Percentiles rank a stretch among this genome's conserved stretches.
Conservation (phyloP, 2,888 invertebrate species). For the Heliconius hortense region DNA sequence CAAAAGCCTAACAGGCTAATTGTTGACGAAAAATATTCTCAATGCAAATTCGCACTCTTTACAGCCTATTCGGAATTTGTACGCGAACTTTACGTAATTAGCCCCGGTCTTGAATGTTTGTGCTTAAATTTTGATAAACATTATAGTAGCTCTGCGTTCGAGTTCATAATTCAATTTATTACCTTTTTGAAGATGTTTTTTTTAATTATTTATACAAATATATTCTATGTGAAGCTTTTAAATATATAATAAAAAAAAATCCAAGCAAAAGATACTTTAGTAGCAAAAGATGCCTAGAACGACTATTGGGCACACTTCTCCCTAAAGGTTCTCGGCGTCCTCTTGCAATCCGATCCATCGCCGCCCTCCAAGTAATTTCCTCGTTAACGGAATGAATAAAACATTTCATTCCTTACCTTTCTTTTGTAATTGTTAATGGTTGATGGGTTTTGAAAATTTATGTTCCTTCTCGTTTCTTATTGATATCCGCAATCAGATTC, state of each 20-base stretch:
- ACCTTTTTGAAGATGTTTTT: neutral
- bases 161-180: slow-evolving; percentile 7
- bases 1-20: slow-evolving; percentile 77
- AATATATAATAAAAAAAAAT: slow-evolving; percentile 12
- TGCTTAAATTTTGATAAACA: slow-evolving; percentile 43
- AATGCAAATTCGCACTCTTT: slow-evolving; percentile 80
- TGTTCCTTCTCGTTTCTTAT: slow-evolving; percentile 64
- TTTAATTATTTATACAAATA: neutral
- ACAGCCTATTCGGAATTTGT: slow-evolving; percentile 79
- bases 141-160: slow-evolving; percentile 42
- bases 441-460: slow-evolving; percentile 78
- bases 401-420: slow-evolving; percentile 81
- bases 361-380: slow-evolving; percentile 79
- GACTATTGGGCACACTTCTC: slow-evolving; percentile 75
- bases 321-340: slow-evolving; percentile 71
- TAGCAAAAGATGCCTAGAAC: slow-evolving; percentile 69
- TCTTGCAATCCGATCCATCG: slow-evolving; percentile 76
- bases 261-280: slow-evolving; percentile 56
- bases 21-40: slow-evolving; percentile 80
- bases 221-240: neutral
- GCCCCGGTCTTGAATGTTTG: slow-evolving; percentile 46
- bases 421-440: slow-evolving; percentile 81
- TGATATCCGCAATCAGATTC: slow-evolving; percentile 44
- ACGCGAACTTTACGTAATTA: slow-evolving; percentile 75
- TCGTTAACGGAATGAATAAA: slow-evolving; percentile 82